Base-by-base conservation (phyloP, 2,113 vertebrate species). In the Panthera tigris region DNA sequence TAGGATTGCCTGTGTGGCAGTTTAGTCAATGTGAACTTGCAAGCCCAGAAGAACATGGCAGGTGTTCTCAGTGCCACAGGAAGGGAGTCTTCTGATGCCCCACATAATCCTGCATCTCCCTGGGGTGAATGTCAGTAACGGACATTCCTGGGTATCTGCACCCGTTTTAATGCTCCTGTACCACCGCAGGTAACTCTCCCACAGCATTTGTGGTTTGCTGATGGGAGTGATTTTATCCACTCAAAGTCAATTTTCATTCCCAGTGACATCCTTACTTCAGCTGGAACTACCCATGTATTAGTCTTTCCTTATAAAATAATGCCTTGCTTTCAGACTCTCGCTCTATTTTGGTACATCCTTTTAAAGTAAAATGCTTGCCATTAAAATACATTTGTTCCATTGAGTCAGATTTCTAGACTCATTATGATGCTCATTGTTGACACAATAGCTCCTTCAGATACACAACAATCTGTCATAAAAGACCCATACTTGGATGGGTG, bases 281-380 rank as follows among this genome's bases (percentile, higher is more conserved):
- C 68, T 73, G 79, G 80, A 95, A 93, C 84, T 93, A 95, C 71
- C 93, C 97, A 94, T 79, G 25, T 97, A 98, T 98, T 97, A 96
- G 92, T 89, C 95, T 98, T 96, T 97, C 97, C 98, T 98, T 97
- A 98, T 96, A 95, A 97, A 98, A 98, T 98, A 98, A 98, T 96
- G 97, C 95, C 94, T 94, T 89, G 97, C 98, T 98, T 98, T 98
- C 97, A 98, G 95, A 95, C 95, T 86, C 73, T 76, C 39, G 1
- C 97, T 98, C 97, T 98, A 98, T 98, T 98, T 98, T 96, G 96
- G 97, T 96, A 92, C 96, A 95, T 98, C 97, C 97, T 97, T 98
- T 97, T 94, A 96, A 97, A 98, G 93, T 69, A 96, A 96, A 98
- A 98, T 48, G 94, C 97, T 80, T 73, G 91, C 97, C 97, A 98